These are phyloP conservation scores for Hydrotaea cyrtoneurina DNA, from an alignment of 2,888 invertebrate genomes.

Conservation along the genomic window DNA sequence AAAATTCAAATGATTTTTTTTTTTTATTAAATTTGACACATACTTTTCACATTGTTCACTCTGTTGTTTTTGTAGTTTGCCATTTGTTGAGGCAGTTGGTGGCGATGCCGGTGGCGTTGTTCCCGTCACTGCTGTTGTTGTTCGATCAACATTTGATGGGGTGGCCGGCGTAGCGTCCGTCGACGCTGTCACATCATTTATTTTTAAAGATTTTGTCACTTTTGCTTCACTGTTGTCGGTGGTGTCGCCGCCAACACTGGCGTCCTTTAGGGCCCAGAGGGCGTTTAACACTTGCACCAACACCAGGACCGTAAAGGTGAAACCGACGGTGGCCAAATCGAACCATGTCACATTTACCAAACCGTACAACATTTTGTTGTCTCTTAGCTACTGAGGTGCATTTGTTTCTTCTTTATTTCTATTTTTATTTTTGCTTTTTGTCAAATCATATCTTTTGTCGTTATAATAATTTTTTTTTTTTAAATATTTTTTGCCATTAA, in stretches of 20 bases:
- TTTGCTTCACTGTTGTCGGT: conserved; percentile 23
- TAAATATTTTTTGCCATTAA: conserved; percentile 27
- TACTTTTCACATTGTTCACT: conserved; percentile 76
- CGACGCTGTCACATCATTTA: conserved; percentile 56
- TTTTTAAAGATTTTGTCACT: conserved; percentile 63
- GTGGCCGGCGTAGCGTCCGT: too few species aligned
- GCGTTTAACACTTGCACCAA: conserved; percentile 74
- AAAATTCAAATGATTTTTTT: conserved; percentile 13
- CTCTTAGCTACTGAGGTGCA: not conserved
- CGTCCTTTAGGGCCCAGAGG: conserved; percentile 65
- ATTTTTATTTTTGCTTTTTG: not conserved
- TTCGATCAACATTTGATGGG: conserved; percentile 12
- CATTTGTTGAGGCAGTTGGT: conserved; percentile 56
- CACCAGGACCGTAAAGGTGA: conserved; percentile 70
- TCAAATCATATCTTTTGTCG: conserved; percentile 33
- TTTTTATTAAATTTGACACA: conserved; percentile 56
- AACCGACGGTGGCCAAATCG: conserved; percentile 73
- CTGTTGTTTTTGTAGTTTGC: conserved; percentile 73
- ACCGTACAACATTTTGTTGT: conserved; percentile 68
- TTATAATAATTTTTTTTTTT: conserved; percentile 26
- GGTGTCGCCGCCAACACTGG: not conserved
- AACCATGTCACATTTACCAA: conserved; percentile 75
- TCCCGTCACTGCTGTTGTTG: conserved; percentile 27
- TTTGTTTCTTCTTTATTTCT: conserved; percentile 28
- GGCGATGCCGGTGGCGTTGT: conserved; percentile 47